phyloP scores from a whole-genome alignment of 2,888 invertebrate genomes.

The Torymus auratus region DNA sequence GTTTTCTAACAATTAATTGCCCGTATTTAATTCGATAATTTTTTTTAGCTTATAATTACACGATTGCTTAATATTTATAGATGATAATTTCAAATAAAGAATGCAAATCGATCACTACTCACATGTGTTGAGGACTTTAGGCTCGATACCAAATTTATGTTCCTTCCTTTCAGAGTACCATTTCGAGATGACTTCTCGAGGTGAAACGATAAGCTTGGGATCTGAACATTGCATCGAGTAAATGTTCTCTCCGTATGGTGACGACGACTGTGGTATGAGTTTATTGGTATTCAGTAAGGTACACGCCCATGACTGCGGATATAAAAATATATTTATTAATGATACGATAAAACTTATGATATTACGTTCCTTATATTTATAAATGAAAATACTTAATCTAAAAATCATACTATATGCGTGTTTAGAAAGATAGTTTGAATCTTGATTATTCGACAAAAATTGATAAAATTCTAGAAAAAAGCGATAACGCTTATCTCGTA shows the following conservation, averaged over 20 bases:
- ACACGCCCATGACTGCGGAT: slow-evolving; percentile 72
- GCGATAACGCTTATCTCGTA: no score
- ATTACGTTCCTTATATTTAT: no score
- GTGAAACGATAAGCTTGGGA: slow-evolving; percentile 81
- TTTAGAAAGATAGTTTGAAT: no score
- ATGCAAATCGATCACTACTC: slow-evolving; percentile 72
- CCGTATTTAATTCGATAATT: not conserved
- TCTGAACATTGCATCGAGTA: slow-evolving; percentile 84
- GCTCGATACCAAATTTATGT: slow-evolving; percentile 83
- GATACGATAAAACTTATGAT: not conserved
- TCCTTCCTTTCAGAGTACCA: slow-evolving; percentile 88
- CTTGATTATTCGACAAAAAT: no score
- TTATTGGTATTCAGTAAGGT: slow-evolving; percentile 74
- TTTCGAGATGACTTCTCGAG: slow-evolving; percentile 84
- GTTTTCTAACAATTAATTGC: slow-evolving; percentile 31
- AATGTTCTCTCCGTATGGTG: slow-evolving; percentile 81
- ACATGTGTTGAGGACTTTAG: slow-evolving; percentile 82
- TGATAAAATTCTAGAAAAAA: no score
- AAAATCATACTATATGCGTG: no score
- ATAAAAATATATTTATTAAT: slow-evolving; percentile 21
- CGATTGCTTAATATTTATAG: slow-evolving; percentile 4
- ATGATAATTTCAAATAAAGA: not conserved
- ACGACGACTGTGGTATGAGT: slow-evolving; percentile 72
- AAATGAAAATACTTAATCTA: no score
- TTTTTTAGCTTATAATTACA: not conserved